These are phyloP conservation scores for Brotula barbata DNA, from an alignment of 2,797 vertebrate species.

Conservation along the genomic window DNA sequence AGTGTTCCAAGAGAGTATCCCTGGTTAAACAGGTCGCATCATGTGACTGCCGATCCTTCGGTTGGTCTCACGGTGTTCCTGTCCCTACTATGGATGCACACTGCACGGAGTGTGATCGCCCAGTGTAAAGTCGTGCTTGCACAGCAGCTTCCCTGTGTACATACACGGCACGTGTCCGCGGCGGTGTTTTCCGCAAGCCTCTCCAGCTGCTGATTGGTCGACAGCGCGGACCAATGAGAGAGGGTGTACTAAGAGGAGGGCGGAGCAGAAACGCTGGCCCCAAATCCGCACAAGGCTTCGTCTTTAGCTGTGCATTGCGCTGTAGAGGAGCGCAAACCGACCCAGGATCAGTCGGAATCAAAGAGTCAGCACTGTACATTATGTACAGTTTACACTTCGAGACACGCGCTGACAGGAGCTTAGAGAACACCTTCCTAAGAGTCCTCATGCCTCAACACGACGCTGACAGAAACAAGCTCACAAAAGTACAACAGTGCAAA, in stretches of 20 bases:
- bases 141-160: slow-evolving; percentile 32
- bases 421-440: too few relatives aligned
- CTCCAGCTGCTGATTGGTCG: slow-evolving; percentile 63
- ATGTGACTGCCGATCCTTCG: too few relatives aligned
- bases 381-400: slow-evolving; percentile 13
- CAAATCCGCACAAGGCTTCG: slow-evolving; percentile 16
- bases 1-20: too few relatives aligned
- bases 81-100: neutral
- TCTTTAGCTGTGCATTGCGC: neutral
- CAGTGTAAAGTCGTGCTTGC: rapidly evolving
- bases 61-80: neutral
- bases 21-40: too few relatives aligned
- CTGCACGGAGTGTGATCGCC: neutral
- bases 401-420: slow-evolving; percentile 2
- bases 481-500: too few relatives aligned
- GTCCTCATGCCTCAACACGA: neutral
- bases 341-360: neutral
- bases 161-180: slow-evolving; percentile 69
- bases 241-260: neutral
- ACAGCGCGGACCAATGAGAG: slow-evolving; percentile 59
- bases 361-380: neutral
- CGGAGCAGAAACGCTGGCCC: slow-evolving; percentile 14
- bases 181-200: slow-evolving; percentile 61
- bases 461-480: neutral
- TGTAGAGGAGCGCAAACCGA: slow-evolving; percentile 11